These are phyloP conservation scores for Scaptodrosophila latifasciaeformis DNA, from an alignment of 2,888 invertebrate genomes.

Conservation along the genomic window DNA sequence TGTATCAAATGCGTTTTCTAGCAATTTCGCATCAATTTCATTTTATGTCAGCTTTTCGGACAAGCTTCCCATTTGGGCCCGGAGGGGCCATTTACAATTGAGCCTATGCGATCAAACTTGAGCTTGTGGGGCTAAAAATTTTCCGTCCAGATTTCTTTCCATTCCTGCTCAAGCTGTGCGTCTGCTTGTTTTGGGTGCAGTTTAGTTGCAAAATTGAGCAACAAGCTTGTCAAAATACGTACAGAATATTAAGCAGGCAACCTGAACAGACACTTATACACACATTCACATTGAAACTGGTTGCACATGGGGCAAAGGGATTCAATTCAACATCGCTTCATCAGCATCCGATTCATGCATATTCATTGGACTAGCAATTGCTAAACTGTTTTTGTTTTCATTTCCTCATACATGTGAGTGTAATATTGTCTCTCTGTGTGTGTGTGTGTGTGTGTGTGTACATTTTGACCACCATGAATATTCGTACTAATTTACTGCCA, in stretches of 20 bases:
- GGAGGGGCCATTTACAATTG: no score
- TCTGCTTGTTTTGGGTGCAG: constrained; percentile 18
- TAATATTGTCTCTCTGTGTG: no score
- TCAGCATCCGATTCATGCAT: constrained; percentile 32
- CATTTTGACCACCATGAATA: constrained; percentile 25
- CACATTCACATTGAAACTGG: no score
- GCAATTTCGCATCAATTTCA: constrained; percentile 22
- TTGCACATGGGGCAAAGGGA: no score
- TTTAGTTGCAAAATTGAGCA: constrained; percentile 45
- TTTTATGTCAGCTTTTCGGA: not conserved
- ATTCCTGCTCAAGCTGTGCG: not conserved
- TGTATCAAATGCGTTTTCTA: not conserved
- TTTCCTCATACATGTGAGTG: constrained; percentile 8
- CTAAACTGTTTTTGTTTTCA: constrained; percentile 5
- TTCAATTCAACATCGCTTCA: constrained; percentile 25
- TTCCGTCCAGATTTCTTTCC: no score
- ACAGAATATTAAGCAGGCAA: constrained; percentile 40
- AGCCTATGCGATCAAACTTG: no score
- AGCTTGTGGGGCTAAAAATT: no score
- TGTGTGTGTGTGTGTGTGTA: no score
- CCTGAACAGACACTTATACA: constrained; percentile 1
- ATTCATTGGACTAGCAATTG: constrained; percentile 35
- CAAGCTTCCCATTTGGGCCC: constrained; percentile 7
- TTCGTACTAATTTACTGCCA: constrained; percentile 49
- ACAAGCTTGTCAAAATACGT: constrained; percentile 44